Percentiles rank a stretch among this genome's conserved stretches.
Conservation (phyloP, 92 coral and sea anemone species). For the Heteractis magnifica region DNA sequence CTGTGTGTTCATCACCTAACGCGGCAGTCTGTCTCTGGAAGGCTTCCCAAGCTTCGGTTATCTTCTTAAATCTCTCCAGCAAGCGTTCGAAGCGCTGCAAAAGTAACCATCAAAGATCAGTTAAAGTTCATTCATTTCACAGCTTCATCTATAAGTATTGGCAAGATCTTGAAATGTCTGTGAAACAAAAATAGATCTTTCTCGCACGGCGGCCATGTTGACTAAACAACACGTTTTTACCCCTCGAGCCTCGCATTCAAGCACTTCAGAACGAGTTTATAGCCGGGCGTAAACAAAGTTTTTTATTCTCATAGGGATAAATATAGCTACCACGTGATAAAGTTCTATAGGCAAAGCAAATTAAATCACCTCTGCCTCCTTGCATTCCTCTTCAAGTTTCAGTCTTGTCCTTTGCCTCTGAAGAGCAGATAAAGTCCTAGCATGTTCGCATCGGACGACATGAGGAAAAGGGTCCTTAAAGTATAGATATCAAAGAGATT, state of each 20-base stretch:
- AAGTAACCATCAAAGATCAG: neutral
- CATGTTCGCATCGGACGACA: conserved; percentile 82
- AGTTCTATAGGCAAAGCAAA: neutral
- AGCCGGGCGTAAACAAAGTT: too few species aligned
- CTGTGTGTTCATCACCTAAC: conserved; percentile 54
- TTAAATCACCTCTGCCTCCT: conserved; percentile 62
- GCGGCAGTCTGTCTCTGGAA: conserved; percentile 43
- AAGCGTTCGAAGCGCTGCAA: conserved; percentile 67
- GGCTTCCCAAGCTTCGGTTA: conserved; percentile 75
- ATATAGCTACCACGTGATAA: too few species aligned
- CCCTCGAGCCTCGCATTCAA: too few species aligned
- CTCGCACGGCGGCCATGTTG: too few species aligned
- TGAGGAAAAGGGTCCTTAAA: conserved; percentile 79
- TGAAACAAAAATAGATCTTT: too few species aligned
- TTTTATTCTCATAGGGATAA: too few species aligned
- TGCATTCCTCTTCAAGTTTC: conserved; percentile 48
- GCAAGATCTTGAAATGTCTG: too few species aligned
- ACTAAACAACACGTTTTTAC: too few species aligned
- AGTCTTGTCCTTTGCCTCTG: conserved; percentile 66
- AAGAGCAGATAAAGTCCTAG: conserved; percentile 86
- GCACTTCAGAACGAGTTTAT: too few species aligned
- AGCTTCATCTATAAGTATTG: too few species aligned
- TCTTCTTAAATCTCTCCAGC: conserved; percentile 61
- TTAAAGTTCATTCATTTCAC: neutral
- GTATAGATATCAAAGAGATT: too few species aligned